phyloP scores from a whole-genome alignment of 2,797 vertebrate species.

The Apogon hyalosoma region DNA sequence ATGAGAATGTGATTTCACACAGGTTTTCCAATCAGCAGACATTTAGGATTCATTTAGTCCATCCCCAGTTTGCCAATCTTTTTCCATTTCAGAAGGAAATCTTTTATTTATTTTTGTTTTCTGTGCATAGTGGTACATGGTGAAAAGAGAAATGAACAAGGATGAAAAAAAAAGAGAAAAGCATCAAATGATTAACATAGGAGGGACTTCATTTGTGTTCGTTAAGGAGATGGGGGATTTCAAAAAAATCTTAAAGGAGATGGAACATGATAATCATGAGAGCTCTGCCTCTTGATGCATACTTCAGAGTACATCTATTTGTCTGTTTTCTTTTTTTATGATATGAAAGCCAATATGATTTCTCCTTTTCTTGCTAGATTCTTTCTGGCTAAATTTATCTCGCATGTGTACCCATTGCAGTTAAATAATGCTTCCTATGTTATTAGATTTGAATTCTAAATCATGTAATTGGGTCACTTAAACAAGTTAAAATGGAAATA shows the following conservation, averaged over 20 bases:
- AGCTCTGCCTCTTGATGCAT: constrained; percentile 64
- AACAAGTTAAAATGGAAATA: constrained; percentile 49
- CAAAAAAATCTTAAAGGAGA: constrained; percentile 69
- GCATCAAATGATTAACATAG: constrained; percentile 71
- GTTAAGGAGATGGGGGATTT: constrained; percentile 68
- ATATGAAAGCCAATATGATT: constrained; percentile 65
- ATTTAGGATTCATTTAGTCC: constrained; percentile 75
- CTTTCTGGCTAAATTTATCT: constrained; percentile 50
- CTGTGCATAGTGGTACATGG: constrained; percentile 52
- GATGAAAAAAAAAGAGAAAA: constrained; percentile 45
- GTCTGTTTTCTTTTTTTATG: constrained; percentile 47
- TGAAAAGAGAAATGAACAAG: constrained; percentile 61
- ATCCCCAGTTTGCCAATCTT: constrained; percentile 62
- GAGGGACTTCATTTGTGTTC: constrained; percentile 59
- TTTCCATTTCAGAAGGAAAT: constrained; percentile 66
- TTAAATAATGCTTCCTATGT: constrained; percentile 44
- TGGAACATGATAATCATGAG: constrained; percentile 75
- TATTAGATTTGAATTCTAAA: constrained; percentile 60
- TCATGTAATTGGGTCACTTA: constrained; percentile 53
- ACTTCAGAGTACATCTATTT: constrained; percentile 69
- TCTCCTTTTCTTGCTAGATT: constrained; percentile 29
- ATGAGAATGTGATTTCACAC: constrained; percentile 81
- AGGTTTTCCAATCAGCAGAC: constrained; percentile 82
- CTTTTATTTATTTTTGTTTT: constrained; percentile 76
- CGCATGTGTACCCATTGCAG: constrained; percentile 30